Conservation (phyloP, 2,888 invertebrate species). For the Nomada fucata region DNA sequence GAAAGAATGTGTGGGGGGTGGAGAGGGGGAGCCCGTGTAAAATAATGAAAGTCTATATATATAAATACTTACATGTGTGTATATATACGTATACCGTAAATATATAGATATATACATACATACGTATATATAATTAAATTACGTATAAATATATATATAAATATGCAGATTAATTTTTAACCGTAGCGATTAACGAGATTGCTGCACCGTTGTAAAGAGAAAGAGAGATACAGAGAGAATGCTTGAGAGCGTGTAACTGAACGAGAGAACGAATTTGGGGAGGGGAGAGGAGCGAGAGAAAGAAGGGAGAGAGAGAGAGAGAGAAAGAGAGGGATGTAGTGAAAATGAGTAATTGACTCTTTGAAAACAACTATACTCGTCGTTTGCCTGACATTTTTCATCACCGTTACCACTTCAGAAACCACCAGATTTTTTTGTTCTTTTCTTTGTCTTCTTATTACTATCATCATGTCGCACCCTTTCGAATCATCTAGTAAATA, state of each 20-base stretch:
- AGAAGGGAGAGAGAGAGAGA: too few species aligned
- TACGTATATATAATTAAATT: constrained; percentile 69
- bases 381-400: constrained; percentile 70
- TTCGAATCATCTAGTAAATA: constrained; percentile 70
- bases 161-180: constrained; percentile 76
- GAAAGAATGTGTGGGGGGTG: constrained; percentile 56
- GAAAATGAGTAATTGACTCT: constrained; percentile 55
- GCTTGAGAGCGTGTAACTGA: constrained; percentile 50
- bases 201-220: constrained; percentile 75
- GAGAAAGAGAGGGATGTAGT: constrained; percentile 58
- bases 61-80: constrained; percentile 65
- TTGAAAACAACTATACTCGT: constrained; percentile 57
- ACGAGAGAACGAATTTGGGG: constrained; percentile 8
- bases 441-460: constrained; percentile 53
- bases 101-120: constrained; percentile 62
- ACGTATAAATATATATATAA: constrained; percentile 58
- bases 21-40: constrained; percentile 74
- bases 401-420: constrained; percentile 68
- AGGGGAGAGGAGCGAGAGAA: too few species aligned
- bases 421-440: constrained; percentile 66
- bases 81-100: constrained; percentile 66
- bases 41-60: constrained; percentile 81
- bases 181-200: constrained; percentile 72
- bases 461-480: constrained; percentile 70
- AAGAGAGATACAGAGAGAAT: neutral